Evolutionary conservation across 1,140 invertebrate species (phyloP).

Genomic region (Physella acuta): DNA sequence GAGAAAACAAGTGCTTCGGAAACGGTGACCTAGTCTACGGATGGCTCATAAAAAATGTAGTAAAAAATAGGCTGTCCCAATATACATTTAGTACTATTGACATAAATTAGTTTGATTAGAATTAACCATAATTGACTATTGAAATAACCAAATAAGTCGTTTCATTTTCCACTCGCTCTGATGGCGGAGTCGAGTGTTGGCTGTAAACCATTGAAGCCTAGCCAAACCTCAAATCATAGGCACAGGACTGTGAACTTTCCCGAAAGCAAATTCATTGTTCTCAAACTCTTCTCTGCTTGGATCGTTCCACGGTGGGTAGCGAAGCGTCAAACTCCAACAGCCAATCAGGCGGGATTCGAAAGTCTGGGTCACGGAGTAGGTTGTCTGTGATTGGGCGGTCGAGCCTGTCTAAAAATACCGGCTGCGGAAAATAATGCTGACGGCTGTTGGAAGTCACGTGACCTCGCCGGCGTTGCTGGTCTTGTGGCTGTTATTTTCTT

Average conservation of each 20-base stretch:
- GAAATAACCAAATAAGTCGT: too few species aligned
- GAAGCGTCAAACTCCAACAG: constrained; percentile 2
- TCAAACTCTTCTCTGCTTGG: constrained; percentile 11
- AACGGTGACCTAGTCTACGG: too few species aligned
- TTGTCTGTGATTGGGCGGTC: constrained; percentile 5
- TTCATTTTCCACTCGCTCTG: too few species aligned
- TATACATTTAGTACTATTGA: too few species aligned
- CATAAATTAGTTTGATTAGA: too few species aligned
- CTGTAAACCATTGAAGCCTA: background rate
- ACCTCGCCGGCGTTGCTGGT: constrained; percentile 13
- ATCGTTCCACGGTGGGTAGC: constrained; percentile 19
- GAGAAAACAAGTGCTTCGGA: too few species aligned
- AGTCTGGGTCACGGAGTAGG: constrained; percentile 6
- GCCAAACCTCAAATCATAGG: background rate
- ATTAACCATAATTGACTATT: too few species aligned
- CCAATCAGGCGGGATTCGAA: constrained; percentile 9
- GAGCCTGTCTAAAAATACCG: constrained; percentile 8
- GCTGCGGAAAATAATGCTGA: constrained; percentile 12
- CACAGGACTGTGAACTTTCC: constrained; percentile 18
- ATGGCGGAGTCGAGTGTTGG: background rate
- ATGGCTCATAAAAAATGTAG: too few species aligned
- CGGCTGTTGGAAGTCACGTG: constrained; percentile 9
- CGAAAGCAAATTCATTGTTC: constrained; percentile 14
- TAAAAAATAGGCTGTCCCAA: too few species aligned
- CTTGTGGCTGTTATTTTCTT: constrained; percentile 9